Conservation (phyloP, 2,113 vertebrate genomes). For the Grantiella picta region DNA sequence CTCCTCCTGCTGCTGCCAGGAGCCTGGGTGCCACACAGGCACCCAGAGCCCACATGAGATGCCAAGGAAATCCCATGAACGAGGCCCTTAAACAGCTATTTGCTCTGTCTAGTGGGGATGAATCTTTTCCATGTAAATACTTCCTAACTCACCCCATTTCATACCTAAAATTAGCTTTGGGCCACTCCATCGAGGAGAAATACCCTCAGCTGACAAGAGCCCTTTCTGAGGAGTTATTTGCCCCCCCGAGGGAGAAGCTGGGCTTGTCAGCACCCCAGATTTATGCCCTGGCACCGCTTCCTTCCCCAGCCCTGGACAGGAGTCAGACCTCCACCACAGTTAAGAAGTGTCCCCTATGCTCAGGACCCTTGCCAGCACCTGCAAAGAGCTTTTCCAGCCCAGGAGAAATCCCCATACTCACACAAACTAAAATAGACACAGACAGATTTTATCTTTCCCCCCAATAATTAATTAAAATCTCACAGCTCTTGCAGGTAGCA, state of each 20-base stretch:
- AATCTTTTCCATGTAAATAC: not conserved
- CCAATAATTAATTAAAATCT: not conserved
- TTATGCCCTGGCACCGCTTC: not conserved
- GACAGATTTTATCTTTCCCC: not conserved
- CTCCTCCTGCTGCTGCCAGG: not conserved
- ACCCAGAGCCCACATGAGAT: not conserved
- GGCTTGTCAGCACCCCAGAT: not conserved
- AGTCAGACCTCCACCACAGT: not conserved
- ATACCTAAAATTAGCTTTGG: not conserved
- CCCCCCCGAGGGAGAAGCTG: not conserved
- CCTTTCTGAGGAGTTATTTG: not conserved
- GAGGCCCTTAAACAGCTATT: not conserved
- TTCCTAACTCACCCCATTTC: not conserved
- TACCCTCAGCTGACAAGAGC: not conserved
- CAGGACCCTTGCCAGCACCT: not conserved
- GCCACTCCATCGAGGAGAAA: not conserved
- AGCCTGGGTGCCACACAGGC: not conserved
- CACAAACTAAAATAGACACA: rapidly evolving
- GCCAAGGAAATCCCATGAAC: not conserved
- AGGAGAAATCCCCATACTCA: not conserved
- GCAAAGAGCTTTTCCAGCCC: not conserved
- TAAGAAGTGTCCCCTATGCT: rapidly evolving
- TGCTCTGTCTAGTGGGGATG: not conserved
- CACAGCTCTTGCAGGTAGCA: not conserved
- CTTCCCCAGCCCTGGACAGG: not conserved